Evolutionary conservation across 2,113 vertebrate species (phyloP), one percentile per base, ranked within the genome.

Genomic region (Cathartes aura): DNA sequence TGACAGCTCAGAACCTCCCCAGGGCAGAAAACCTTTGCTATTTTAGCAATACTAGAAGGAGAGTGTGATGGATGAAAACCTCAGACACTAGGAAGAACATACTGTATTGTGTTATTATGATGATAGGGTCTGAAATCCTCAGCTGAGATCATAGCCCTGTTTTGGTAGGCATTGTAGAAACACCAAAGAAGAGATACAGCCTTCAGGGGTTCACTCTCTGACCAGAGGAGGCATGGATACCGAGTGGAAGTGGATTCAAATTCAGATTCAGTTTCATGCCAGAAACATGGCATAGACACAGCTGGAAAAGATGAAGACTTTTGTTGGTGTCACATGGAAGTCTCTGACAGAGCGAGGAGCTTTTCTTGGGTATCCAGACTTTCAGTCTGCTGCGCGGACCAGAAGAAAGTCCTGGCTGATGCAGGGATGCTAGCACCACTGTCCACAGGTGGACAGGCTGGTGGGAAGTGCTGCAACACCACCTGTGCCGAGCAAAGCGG

Each of bases 401-500:
- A 29, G 43, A 40, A 47, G 16, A 38, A 32, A 42, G 32, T 24
- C 26, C 42, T 48, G 59, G 32, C 14, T 83, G 52, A 32, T 1
- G 2, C 0, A 2, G 18, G 9, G 47, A n/a, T 74, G n/a, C 32
- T 34, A 29, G 1, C 47, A 68, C 8, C 13, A 4, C 24, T 63
- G 43, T 19, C 30, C 26, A 5, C 4, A n/a, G 19, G 10, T 30
- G 8, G 15, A 5, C n/a, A 30, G 56, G 21, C 32, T 42, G 43
- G 12, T 56, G 12, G 34, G 15, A 56, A 73, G 14, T 1, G 3
- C 32, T 70, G 38, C 29, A 70, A 9, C 14, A 45, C 3, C 3
- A 2, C 16, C 18, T 29, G 10, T 38, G 26, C 24, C 0, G 0
- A 55, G 21, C 27, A 56, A 67, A 63, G 12, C 0, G 0, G 9